phyloP scores from a whole-genome alignment of 2,888 invertebrate species.

The Caradrina kadenii region DNA sequence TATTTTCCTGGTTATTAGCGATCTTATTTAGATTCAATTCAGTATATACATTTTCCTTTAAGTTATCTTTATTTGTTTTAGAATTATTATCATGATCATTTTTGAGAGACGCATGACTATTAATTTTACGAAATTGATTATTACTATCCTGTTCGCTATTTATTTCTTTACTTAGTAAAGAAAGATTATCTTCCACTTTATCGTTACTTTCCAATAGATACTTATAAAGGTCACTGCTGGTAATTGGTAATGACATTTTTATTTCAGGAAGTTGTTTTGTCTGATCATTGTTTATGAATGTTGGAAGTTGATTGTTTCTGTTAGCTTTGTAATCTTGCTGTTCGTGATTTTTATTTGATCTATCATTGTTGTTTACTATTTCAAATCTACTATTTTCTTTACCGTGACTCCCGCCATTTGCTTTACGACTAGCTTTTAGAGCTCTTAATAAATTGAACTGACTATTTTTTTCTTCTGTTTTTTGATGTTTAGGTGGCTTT shows the following conservation, averaged over 20 bases:
- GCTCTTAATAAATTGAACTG: not conserved
- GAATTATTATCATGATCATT: not conserved
- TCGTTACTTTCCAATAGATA: not conserved
- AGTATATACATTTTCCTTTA: not conserved
- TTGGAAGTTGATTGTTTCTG: not conserved
- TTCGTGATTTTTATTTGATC: not conserved
- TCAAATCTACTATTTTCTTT: not conserved
- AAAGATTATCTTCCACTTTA: not conserved
- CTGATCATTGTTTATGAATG: not conserved
- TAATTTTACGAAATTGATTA: not conserved
- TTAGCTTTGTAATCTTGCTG: not conserved
- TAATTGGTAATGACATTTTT: not conserved
- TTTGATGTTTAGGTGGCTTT: not conserved
- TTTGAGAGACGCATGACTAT: not conserved
- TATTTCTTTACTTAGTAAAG: conserved; percentile 1
- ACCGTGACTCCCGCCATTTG: not conserved
- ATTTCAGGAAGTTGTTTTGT: not conserved
- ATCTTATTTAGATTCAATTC: not conserved
- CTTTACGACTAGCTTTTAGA: not conserved
- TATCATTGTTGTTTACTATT: not conserved
- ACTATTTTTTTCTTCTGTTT: not conserved
- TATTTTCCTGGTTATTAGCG: not conserved
- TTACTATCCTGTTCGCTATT: not conserved
- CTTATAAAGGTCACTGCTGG: not conserved
- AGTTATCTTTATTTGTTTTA: not conserved